phyloP scores from a whole-genome alignment of 2,113 vertebrate genomes.

The Planiliza haematocheilus region DNA sequence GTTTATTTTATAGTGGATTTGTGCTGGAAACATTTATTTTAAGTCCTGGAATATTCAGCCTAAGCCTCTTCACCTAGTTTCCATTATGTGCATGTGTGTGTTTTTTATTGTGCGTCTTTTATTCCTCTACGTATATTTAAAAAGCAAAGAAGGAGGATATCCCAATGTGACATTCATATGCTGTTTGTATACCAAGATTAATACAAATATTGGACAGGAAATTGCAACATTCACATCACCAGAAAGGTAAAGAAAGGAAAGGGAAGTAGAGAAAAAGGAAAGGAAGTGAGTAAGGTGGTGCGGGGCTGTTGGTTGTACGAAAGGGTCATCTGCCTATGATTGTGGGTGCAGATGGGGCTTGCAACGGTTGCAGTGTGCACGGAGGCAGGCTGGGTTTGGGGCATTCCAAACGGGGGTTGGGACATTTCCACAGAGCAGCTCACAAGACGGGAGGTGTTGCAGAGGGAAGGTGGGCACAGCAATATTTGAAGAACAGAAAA shows the following conservation, averaged over 20 bases:
- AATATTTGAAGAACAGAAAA: constrained; percentile 81
- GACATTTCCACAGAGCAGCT: constrained; percentile 56
- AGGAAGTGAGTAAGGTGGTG: constrained; percentile 30
- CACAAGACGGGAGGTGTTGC: constrained; percentile 68
- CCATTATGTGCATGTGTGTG: too few species aligned
- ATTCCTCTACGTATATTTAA: background rate
- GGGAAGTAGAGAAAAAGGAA: constrained; percentile 18
- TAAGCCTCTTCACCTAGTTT: background rate
- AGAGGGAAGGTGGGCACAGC: constrained; percentile 54
- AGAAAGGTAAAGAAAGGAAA: constrained; percentile 34
- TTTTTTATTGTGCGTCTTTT: background rate
- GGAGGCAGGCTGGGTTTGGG: constrained; percentile 49
- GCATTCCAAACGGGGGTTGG: constrained; percentile 38
- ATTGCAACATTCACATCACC: constrained; percentile 46
- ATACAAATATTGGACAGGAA: constrained; percentile 9
- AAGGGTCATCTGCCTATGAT: constrained; percentile 39
- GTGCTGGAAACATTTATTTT: background rate
- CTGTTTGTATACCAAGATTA: background rate
- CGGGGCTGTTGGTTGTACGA: constrained; percentile 24
- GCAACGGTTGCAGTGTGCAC: constrained; percentile 42
- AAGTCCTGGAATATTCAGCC: background rate
- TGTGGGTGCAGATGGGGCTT: constrained; percentile 48
- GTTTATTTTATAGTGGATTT: background rate
- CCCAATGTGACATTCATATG: background rate
- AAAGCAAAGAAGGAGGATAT: background rate